Evolutionary conservation across 2,888 invertebrate species (phyloP).

Genomic region (Aquatica leii): DNA sequence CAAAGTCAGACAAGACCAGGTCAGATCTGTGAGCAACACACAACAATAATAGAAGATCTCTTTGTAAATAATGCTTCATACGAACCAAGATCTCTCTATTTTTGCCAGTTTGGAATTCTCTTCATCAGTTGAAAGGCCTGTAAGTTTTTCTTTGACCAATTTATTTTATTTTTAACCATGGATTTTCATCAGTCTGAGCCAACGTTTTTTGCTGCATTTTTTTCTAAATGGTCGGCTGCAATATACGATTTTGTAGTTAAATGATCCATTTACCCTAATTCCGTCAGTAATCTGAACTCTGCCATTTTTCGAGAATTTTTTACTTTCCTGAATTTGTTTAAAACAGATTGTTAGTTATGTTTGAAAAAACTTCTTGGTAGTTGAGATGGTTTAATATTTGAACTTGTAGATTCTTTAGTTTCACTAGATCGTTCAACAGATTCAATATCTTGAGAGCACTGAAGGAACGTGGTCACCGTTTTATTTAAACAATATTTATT

Average conservation of each 20-base stretch:
- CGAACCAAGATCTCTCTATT: no score
- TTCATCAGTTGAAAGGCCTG: background rate
- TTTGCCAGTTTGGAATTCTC: no score
- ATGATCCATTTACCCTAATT: background rate
- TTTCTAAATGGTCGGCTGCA: background rate
- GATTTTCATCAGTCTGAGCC: no score
- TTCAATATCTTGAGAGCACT: no score
- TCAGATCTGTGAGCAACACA: background rate
- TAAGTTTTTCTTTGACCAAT: background rate
- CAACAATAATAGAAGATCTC: background rate
- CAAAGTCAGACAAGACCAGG: background rate
- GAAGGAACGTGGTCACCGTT: no score
- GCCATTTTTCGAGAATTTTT: background rate
- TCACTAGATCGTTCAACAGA: no score
- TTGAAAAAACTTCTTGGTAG: no score
- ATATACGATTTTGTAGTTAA: background rate
- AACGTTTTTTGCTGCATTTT: background rate
- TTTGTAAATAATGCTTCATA: no score
- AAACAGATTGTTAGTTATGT: no score
- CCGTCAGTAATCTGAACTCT: background rate
- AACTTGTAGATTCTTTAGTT: background rate
- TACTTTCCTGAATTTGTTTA: no score
- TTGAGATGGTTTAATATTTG: background rate
- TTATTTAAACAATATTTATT: no score
- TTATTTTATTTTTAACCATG: background rate